Evolutionary conservation across 1,140 invertebrate species (phyloP).

Genomic region (Caenorhabditis remanei): DNA sequence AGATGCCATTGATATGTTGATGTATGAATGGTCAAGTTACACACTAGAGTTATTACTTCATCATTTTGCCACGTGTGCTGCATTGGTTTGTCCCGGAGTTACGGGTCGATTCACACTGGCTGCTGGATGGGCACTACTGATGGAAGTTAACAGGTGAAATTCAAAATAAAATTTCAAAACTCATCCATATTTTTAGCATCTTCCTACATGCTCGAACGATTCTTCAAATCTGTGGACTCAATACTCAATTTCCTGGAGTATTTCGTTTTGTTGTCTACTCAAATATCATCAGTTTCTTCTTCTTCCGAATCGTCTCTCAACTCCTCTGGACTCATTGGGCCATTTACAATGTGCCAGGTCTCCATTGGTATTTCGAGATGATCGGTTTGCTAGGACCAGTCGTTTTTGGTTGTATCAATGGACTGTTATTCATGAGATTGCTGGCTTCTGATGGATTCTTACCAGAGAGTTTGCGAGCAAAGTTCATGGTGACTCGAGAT

Average conservation of each 20-base stretch:
- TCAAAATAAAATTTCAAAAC: not conserved
- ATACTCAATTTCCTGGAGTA: slow-evolving; percentile 25
- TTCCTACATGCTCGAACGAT: slow-evolving; percentile 71
- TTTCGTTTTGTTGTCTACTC: slow-evolving; percentile 63
- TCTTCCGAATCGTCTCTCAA: slow-evolving; percentile 63
- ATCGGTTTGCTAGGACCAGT: slow-evolving; percentile 67
- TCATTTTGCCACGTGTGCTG: slow-evolving; percentile 67
- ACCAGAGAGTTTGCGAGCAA: slow-evolving; percentile 56
- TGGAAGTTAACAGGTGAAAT: slow-evolving; percentile 72
- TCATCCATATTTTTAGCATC: slow-evolving; percentile 68
- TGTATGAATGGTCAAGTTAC: slow-evolving; percentile 71
- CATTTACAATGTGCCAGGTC: slow-evolving; percentile 34
- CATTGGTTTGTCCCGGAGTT: slow-evolving; percentile 58
- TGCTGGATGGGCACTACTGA: slow-evolving; percentile 72
- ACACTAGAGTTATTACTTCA: slow-evolving; percentile 70
- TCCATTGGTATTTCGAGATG: slow-evolving; percentile 45
- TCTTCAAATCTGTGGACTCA: slow-evolving; percentile 67
- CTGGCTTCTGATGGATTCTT: slow-evolving; percentile 71
- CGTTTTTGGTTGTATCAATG: slow-evolving; percentile 69
- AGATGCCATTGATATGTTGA: slow-evolving; percentile 72
- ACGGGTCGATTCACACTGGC: slow-evolving; percentile 66
- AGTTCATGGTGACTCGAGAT: slow-evolving; percentile 10
- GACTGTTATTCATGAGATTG: slow-evolving; percentile 69
- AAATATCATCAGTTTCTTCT: slow-evolving; percentile 70
- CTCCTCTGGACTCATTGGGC: slow-evolving; percentile 35